A percentile compares a stretch with the other conserved stretches of the same genome.
These are phyloP conservation scores for Hystrix brachyura DNA, from an alignment of 2,113 vertebrate genomes.

Conservation along the genomic window DNA sequence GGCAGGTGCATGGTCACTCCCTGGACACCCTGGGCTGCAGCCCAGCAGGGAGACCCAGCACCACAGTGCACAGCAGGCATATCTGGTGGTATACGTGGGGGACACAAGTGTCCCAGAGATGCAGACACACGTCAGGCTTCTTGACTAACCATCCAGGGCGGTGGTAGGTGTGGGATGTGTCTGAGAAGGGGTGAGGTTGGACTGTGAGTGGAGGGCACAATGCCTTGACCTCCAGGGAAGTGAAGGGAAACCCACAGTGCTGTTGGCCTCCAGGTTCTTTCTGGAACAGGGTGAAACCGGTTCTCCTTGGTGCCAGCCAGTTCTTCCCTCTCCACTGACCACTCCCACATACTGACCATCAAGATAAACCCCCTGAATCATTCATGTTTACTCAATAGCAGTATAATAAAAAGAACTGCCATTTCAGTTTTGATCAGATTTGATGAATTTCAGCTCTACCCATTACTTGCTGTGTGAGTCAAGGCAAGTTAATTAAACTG, in stretches of 20 bases:
- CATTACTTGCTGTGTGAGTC: not conserved
- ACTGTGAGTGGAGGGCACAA: not conserved
- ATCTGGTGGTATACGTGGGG: rapidly evolving
- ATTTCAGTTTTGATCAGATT: not conserved
- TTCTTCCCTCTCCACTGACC: not conserved
- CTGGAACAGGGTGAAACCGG: not conserved
- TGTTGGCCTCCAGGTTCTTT: not conserved
- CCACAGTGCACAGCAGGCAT: too few relatives aligned
- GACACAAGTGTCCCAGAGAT: not conserved
- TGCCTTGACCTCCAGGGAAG: not conserved
- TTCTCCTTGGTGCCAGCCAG: rapidly evolving
- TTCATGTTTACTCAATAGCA: not conserved
- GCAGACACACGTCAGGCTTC: not conserved
- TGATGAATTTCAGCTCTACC: not conserved
- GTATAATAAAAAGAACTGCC: not conserved
- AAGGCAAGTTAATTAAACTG: not conserved
- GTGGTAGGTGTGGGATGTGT: not conserved
- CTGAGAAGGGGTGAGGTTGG: not conserved
- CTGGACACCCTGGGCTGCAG: rapidly evolving
- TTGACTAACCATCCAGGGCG: not conserved
- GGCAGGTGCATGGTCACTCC: not conserved
- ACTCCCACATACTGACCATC: not conserved
- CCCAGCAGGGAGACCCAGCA: not conserved
- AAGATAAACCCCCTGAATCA: not conserved
- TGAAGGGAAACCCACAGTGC: not conserved